A percentile compares a stretch with the other conserved stretches of the same genome.
These are phyloP conservation scores for Betta splendens DNA, from an alignment of 2,797 vertebrate genomes.

Conservation along the genomic window DNA sequence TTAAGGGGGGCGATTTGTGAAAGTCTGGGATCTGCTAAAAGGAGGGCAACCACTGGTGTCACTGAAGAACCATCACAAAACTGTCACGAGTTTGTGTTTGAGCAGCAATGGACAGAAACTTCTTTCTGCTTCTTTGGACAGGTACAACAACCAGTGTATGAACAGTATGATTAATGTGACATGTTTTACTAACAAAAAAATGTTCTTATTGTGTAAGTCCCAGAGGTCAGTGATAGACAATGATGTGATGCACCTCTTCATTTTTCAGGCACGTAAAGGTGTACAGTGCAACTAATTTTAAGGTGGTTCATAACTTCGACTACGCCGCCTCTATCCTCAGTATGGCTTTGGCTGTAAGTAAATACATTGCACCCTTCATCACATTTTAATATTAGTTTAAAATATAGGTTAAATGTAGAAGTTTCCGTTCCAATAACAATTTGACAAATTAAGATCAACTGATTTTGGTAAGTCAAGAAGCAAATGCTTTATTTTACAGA, in stretches of 20 bases:
- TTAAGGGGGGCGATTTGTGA: conserved; percentile 92
- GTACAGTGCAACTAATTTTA: conserved; percentile 94
- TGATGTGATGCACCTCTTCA: conserved; percentile 31
- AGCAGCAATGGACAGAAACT: conserved; percentile 90
- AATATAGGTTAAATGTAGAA: not conserved
- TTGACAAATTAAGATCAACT: not conserved
- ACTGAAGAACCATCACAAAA: conserved; percentile 97
- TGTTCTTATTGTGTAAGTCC: not conserved
- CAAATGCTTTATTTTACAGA: not conserved
- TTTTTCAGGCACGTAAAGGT: conserved; percentile 93
- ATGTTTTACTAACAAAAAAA: not conserved
- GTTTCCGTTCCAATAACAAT: not conserved
- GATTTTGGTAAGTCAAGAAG: not conserved
- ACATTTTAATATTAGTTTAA: not conserved
- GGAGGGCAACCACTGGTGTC: conserved; percentile 92
- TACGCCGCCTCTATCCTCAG: conserved; percentile 91
- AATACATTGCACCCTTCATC: not conserved
- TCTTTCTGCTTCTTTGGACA: conserved; percentile 93
- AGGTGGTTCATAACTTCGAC: conserved; percentile 95
- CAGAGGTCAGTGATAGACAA: not conserved
- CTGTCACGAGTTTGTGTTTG: conserved; percentile 91
- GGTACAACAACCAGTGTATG: conserved; percentile 73
- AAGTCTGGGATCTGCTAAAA: conserved; percentile 96
- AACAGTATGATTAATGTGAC: too few species aligned
- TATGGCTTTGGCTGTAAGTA: conserved; percentile 90